Base-by-base conservation (phyloP, 1,140 invertebrate genomes). In the Drosophila malerkotliana region DNA sequence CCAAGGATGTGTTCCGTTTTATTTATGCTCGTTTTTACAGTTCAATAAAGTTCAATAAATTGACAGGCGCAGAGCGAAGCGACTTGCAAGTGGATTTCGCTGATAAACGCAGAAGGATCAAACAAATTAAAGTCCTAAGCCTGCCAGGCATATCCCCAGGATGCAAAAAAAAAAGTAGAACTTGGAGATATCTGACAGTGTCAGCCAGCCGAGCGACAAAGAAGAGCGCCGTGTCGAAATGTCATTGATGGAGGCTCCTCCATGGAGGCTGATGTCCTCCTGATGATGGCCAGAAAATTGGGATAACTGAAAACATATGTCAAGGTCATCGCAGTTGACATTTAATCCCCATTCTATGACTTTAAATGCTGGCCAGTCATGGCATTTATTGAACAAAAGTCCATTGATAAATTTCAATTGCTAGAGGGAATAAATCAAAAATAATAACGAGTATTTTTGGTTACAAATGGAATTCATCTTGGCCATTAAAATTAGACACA, bases 11-110 rank as follows among this genome's bases (percentile, higher is more conserved):
- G 12, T 30, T 44, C 8, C 34, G 18, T 52, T 84, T 62, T 79
- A 62, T 88, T 88, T 75, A 64, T 72, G 62, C 52, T 68, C 64
- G 64, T 79, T 84, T 83, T 77, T 87, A 77, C 79, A 84, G 77
- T 87, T 77, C 67, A 87, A 81, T 84, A 88, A 82, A 79, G 83
- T 87, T 76, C 66, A 87, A 87, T 87, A 82, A 87, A 87, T 79
- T 82, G 58, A 79, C 71, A 83, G 15, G 44, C 28, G 54, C 48
- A 44, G 28, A 12, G 47, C 49, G 28, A n/a, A 39, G 44, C 34
- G 41, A 66, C 61, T 49, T 66, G 68, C 74, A 67, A 79, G 60
- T 52, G 76, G 61, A 84, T 41, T 52, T 73, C 34, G n/a, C 10
- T 49, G 78, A 81, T 74, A 64, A 74, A 45, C 58, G 53, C 53